Conservation (phyloP, 2,797 vertebrate genomes). For the Myotis myotis region DNA sequence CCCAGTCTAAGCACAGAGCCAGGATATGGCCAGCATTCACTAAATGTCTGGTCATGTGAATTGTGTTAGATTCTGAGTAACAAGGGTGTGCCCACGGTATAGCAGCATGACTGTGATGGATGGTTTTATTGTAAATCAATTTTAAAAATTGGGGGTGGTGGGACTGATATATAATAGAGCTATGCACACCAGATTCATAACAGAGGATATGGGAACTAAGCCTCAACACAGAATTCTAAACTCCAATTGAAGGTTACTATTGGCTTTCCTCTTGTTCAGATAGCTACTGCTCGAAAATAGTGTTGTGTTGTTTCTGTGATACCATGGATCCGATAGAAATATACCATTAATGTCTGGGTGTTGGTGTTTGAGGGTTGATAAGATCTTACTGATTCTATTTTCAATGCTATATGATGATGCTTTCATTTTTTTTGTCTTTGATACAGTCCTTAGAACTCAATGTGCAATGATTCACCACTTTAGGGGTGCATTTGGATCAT, state of each 20-base stretch:
- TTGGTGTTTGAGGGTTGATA: neutral
- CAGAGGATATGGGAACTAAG: neutral
- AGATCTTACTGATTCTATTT: neutral
- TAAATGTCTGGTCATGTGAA: neutral
- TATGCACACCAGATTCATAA: neutral
- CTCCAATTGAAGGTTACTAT: neutral
- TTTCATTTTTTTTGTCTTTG: constrained; percentile 8
- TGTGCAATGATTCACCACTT: neutral
- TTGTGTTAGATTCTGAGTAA: neutral
- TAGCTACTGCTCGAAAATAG: neutral
- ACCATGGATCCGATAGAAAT: neutral
- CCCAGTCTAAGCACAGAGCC: neutral
- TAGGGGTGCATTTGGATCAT: neutral
- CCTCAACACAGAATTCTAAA: constrained; percentile 1
- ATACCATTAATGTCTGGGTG: neutral
- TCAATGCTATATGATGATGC: neutral
- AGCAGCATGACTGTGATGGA: neutral
- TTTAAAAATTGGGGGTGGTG: neutral
- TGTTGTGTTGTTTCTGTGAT: constrained; percentile 28
- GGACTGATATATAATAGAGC: neutral
- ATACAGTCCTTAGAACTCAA: neutral
- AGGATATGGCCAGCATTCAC: neutral
- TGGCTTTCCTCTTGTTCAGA: neutral
- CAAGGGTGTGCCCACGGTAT: neutral
- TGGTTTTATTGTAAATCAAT: constrained; percentile 21